Conservation (phyloP, 2,113 vertebrate species). For the Carassius carassius region DNA sequence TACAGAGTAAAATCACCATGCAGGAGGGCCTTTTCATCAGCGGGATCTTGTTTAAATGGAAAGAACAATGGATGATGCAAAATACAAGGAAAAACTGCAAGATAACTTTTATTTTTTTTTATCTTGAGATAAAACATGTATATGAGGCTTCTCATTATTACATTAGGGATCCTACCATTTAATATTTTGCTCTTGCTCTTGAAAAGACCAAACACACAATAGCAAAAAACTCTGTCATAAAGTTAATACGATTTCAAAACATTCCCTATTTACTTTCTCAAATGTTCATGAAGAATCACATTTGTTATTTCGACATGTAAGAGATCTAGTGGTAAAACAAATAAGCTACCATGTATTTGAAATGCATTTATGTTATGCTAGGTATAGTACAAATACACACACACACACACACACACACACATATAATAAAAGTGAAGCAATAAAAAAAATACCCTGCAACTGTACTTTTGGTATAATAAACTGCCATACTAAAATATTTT, state of each 20-base stretch:
- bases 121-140: not conserved
- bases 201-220: not conserved
- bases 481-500: no score
- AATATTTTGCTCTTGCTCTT: constrained; percentile 19
- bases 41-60: not conserved
- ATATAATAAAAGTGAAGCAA: no score
- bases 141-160: not conserved
- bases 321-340: not conserved
- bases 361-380: no score
- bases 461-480: no score
- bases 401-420: no score
- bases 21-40: not conserved
- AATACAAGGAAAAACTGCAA: not conserved
- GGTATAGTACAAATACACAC: no score
- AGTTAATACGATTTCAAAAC: not conserved
- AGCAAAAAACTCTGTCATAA: not conserved
- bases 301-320: not conserved
- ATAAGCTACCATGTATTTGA: no score
- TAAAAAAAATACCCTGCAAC: no score
- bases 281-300: not conserved
- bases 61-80: constrained; percentile 27
- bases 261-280: not conserved
- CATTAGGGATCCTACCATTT: not conserved
- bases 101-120: not conserved
- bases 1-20: not conserved